phyloP scores from a whole-genome alignment of 64 coral and sea anemone genomes.

The Hydrozoanthus tunicans region DNA sequence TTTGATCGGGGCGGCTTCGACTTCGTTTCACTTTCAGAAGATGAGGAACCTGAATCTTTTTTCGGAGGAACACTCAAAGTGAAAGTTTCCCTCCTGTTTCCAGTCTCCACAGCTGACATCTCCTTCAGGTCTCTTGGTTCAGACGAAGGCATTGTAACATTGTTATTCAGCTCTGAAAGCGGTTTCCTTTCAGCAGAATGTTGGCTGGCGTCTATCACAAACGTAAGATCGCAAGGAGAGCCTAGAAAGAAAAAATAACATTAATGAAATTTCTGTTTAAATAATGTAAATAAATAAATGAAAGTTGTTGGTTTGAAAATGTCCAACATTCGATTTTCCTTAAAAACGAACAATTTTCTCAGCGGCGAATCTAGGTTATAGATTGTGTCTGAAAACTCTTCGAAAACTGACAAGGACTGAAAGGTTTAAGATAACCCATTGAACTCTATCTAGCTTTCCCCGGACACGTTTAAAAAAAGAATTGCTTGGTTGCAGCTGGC shows the following conservation, averaged over 20 bases:
- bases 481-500: no score
- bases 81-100: slow-evolving; percentile 28
- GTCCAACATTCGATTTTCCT: no score
- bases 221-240: slow-evolving; percentile 21
- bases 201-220: neutral
- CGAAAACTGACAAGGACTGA: no score
- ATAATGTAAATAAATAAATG: neutral
- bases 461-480: no score
- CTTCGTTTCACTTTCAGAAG: neutral
- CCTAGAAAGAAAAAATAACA: neutral
- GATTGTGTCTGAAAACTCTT: no score
- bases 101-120: neutral
- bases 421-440: no score
- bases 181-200: neutral
- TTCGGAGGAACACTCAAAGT: slow-evolving; percentile 23
- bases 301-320: no score
- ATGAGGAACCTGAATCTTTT: neutral
- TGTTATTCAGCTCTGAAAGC: slow-evolving; percentile 24
- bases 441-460: no score
- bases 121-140: neutral
- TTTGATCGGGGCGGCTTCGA: neutral
- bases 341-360: no score
- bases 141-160: neutral
- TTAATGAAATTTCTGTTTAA: neutral
- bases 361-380: no score